Evolutionary conservation across 2,888 invertebrate genomes (phyloP).

Genomic region (Erebia palarica): DNA sequence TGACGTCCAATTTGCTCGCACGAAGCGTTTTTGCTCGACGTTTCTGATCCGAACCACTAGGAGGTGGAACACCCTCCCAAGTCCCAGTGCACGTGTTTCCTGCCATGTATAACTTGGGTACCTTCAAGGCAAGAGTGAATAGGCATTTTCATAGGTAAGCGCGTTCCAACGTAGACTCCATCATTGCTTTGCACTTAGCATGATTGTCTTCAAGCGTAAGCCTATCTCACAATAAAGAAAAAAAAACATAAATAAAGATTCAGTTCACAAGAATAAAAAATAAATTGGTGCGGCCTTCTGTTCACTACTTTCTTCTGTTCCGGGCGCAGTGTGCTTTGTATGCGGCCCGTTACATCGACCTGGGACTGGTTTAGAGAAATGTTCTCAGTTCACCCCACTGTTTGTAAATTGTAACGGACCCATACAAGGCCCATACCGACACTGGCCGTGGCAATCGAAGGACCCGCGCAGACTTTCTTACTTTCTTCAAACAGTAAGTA

Average conservation of each 20-base stretch:
- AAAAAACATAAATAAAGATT: not conserved
- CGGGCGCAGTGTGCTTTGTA: slow-evolving; percentile 54
- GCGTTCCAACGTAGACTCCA: no score
- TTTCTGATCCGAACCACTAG: no score
- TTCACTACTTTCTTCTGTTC: slow-evolving; percentile 53
- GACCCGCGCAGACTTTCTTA: slow-evolving; percentile 60
- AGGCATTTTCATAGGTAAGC: no score
- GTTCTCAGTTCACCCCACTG: slow-evolving; percentile 53
- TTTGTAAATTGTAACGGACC: slow-evolving; percentile 45
- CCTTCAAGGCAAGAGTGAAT: no score
- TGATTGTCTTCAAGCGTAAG: no score
- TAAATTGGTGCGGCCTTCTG: slow-evolving; percentile 7
- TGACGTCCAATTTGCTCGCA: no score
- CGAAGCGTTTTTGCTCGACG: no score
- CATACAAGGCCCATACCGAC: slow-evolving; percentile 59
- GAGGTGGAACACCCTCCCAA: no score
- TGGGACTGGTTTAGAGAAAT: slow-evolving; percentile 65
- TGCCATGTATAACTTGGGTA: no score
- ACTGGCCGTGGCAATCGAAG: slow-evolving; percentile 53
- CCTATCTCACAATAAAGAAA: no score
- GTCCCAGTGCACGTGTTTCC: no score
- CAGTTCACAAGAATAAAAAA: not conserved
- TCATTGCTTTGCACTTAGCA: no score
- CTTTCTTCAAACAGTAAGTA: slow-evolving; percentile 53
- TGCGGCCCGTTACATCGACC: slow-evolving; percentile 74